Base-by-base conservation (phyloP, 1,140 invertebrate genomes). In the Gryllus bimaculatus region DNA sequence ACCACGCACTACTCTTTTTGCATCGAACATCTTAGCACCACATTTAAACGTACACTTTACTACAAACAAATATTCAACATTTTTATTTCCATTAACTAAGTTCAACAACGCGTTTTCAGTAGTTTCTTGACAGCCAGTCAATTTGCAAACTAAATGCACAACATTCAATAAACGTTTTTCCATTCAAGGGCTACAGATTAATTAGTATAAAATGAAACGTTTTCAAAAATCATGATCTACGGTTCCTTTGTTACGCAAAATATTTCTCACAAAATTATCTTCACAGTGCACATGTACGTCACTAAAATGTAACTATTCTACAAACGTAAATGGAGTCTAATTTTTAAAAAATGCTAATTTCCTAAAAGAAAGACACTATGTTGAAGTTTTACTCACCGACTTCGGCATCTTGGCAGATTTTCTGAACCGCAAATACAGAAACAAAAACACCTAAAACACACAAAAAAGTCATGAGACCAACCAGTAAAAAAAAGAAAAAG, bases 391-490 rank as follows among this genome's bases (percentile, higher is more conserved):
- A 83, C 83, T 83, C 79, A 83, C 83, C 66, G 83, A 81, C 81
- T 83, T 84, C 79, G 83, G 82, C 83, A 84, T 84, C 76, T 83
- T 83, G 79, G 74, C 47, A 13, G 39, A 49, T 75, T 12, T 49
- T 75, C 8, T 20, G 47, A 47, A n/a, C 47, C 48, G 20, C 39
- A 54, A 80, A 47, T 77, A 49, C 39, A 79, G 15, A 48, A n/a
- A 49, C n/a, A 76, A 47, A 79, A 78, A 39, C 26, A 39, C 26
- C 26, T 39, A 39, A 39, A 39, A 39, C 26, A 39, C 26, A 39
- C 26, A 39, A 39, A 5, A 39, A 39, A 39, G 5, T 39, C 1
- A 39, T n/a, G n/a, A n/a, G 1, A 39, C 1, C 26, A 39, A 39
- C 5, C 26, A 39, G 26, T 39, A 39, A 39, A 39, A 39, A 39